Evolutionary conservation across 1,140 invertebrate species (phyloP), one percentile per base, ranked within the genome.

Genomic region (Holcopasites calliopsidis): DNA sequence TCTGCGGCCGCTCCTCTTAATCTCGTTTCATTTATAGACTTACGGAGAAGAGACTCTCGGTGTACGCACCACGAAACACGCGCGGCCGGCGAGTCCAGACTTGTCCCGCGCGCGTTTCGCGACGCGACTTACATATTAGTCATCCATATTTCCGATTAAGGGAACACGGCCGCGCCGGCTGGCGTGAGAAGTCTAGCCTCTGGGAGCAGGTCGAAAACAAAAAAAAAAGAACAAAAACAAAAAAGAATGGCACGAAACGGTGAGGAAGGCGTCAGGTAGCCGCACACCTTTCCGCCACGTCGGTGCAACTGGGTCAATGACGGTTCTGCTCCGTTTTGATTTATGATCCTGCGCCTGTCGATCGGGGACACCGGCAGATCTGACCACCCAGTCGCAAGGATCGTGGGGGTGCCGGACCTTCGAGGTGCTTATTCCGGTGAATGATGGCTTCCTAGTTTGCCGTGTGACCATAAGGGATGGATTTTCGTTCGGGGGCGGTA

Each of bases 281-380:
- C 44, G 23, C 16, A n/a, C 26, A 35, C 33, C 16, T 62, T 79
- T 76, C n/a, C n/a, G n/a, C n/a, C n/a, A n/a, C n/a, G n/a, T n/a
- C n/a, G 74, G 33, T 64, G 78, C 74, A 86, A 83, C 85, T 84
- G 75, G 85, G 85, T 86, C 85, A 86, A 77, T 81, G 76, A 65
- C 77, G 85, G 64, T n/a, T 77, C 78, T 69, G 73, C 54, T 55
- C 52, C 78, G 73, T 76, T 86, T 79, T 83, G 78, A 83, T 81
- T 86, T 83, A 85, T 54, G 76, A 54, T 18, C 23, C 26, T 50
- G n/a, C 49, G 38, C 35, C 71, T 23, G 5, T 8, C 4, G 38
- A 42, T 65, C 21, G 40, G 50, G 71, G 50, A 38, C 31, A 16
- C n/a, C 33, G 23, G 6, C 38, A 5, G 18, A n/a, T n/a, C 4